phyloP scores from a whole-genome alignment of 1,140 invertebrate species.

The Pogonognathellus flavescens region DNA sequence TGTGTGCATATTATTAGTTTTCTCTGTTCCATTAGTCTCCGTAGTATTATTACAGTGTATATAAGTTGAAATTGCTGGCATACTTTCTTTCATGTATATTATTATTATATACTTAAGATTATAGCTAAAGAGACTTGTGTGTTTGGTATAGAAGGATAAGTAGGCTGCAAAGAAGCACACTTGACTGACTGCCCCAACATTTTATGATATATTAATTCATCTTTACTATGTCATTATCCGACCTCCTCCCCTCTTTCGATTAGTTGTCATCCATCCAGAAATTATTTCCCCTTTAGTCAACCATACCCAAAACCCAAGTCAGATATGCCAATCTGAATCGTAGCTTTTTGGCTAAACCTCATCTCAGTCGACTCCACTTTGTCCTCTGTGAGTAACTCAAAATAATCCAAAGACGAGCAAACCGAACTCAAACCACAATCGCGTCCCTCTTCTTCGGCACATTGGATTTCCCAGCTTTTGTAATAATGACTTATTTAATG shows the following conservation, averaged over 20 bases:
- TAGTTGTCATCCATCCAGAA: conserved; percentile 40
- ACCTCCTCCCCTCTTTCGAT: conserved; percentile 35
- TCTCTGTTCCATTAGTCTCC: no score
- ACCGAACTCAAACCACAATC: conserved; percentile 7
- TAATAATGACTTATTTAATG: conserved; percentile 51
- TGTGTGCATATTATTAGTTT: no score
- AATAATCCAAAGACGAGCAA: neutral
- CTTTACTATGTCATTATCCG: conserved; percentile 1
- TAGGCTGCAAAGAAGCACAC: neutral
- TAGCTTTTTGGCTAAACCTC: neutral
- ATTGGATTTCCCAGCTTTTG: neutral
- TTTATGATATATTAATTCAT: conserved; percentile 50
- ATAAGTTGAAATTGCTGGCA: no score
- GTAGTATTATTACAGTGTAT: no score
- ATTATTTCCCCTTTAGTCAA: conserved; percentile 43
- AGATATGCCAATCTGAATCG: neutral
- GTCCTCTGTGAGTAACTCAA: neutral
- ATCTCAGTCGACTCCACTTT: neutral
- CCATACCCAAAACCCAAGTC: neutral
- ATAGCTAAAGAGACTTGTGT: neutral
- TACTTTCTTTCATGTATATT: no score
- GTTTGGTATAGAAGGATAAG: neutral
- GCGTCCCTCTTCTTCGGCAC: conserved; percentile 2
- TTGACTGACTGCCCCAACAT: neutral
- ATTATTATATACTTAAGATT: neutral